These are phyloP conservation scores for Nasonia oneida DNA, from an alignment of 2,888 invertebrate species.

Conservation along the genomic window DNA sequence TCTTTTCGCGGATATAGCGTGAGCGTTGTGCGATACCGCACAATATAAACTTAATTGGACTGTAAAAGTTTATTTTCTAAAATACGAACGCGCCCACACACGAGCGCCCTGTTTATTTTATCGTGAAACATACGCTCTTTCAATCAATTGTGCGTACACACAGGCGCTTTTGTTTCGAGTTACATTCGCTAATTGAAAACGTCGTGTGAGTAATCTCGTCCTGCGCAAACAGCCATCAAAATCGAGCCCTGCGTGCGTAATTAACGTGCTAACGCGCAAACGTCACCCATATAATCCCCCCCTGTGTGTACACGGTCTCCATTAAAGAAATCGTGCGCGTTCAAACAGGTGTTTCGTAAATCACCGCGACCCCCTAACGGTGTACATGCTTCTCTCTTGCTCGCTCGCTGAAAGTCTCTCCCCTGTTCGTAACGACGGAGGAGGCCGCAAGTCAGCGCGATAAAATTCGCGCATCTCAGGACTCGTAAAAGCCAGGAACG, in stretches of 20 bases:
- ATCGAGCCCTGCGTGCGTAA: background rate
- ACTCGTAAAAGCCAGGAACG: constrained; percentile 17
- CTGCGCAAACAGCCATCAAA: constrained; percentile 7
- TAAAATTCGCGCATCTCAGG: constrained; percentile 25
- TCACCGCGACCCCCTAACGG: constrained; percentile 50
- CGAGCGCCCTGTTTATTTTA: background rate
- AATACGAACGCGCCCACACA: background rate
- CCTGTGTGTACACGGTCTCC: background rate
- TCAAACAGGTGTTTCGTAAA: constrained; percentile 55
- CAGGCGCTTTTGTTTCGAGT: background rate
- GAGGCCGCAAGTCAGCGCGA: constrained; percentile 10
- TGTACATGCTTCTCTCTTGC: background rate
- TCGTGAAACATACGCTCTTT: background rate
- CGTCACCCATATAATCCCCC: background rate
- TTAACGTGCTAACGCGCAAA: constrained; percentile 17
- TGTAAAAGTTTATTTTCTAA: constrained; percentile 32
- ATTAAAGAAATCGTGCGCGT: constrained; percentile 18
- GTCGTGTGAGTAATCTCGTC: too few relatives aligned
- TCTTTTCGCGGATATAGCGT: background rate
- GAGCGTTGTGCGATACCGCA: background rate
- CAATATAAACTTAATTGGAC: constrained; percentile 35
- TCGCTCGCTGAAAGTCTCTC: background rate
- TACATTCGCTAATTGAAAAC: background rate
- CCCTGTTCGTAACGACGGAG: background rate
- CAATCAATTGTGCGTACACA: background rate